Base-by-base conservation (phyloP, 2,797 vertebrate species). In the Liparis tanakae region DNA sequence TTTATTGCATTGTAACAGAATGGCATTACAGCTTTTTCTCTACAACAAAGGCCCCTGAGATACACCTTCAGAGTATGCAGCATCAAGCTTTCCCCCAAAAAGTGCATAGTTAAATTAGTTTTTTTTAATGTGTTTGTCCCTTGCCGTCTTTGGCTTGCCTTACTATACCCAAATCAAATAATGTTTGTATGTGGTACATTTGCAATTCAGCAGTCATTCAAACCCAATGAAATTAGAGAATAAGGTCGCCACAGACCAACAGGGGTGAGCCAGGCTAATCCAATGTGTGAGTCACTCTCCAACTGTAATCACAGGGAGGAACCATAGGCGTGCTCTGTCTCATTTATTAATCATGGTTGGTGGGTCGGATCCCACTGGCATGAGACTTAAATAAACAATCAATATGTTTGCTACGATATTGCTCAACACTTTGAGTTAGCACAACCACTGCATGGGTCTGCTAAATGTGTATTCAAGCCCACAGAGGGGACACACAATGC, bases 181-280 rank as follows among this genome's bases (percentile, higher is more conserved):
- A 17, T 4, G 7, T 6, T 44, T 30, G 41, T n/a, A 10, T 2
- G 6, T 12, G n/a, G 10, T 43, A 37, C 22, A 61, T 80, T 81
- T 72, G 36, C 60, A 78, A 36, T 70, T 65, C 65, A 39, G 53
- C 67, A 39, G 44, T 78, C 67, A 74, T 79, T 70, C 78, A 85
- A 71, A 78, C 60, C 17, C 81, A 85, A 82, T 88, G 85, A 84
- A 88, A 91, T 89, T 85, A 90, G 82, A 88, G 85, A 76, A 82
- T 64, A 69, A 71, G 74, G 81, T 84, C 25, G 72, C 77, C 76
- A 55, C 58, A 78, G 85, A 60, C 85, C 78, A 86, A 86, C 81
- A 54, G 70, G 64, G 85, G 71, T 80, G 84, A 83, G 67, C 74
- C 68, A 77, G 78, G 82, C 86, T 89, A 90, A 92, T 91, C 87